These are phyloP conservation scores for Perca flavescens DNA, from an alignment of 2,113 vertebrate species.

Conservation along the genomic window DNA sequence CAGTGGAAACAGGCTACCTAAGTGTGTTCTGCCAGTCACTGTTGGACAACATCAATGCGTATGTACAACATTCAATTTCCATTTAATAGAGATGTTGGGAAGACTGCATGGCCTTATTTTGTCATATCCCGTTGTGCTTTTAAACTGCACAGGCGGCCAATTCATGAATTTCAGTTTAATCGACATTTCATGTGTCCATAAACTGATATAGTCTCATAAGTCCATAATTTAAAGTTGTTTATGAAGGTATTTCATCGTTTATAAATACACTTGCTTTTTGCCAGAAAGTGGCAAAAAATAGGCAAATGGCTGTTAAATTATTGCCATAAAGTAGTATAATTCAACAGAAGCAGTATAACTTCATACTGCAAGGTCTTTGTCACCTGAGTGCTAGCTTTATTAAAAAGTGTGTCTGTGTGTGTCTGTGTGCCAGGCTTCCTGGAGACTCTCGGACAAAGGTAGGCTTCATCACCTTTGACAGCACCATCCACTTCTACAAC, in stretches of 20 bases:
- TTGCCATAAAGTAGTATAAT: background rate
- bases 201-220: background rate
- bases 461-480: slow-evolving; percentile 98
- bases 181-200: background rate
- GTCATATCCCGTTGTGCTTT: background rate
- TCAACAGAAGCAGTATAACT: background rate
- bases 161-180: background rate
- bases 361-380: background rate
- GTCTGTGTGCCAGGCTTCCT: slow-evolving; percentile 87
- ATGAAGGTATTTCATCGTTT: background rate
- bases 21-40: slow-evolving; percentile 93
- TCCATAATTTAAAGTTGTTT: background rate
- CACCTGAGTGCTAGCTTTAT: background rate
- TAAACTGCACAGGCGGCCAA: background rate
- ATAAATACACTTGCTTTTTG: background rate
- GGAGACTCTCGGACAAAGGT: slow-evolving; percentile 97
- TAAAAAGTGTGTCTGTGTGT: background rate
- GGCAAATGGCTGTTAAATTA: background rate
- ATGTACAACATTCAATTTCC: slow-evolving; percentile 75
- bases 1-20: slow-evolving; percentile 95
- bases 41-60: slow-evolving; percentile 94
- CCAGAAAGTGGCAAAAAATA: background rate
- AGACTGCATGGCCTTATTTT: background rate
- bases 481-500: slow-evolving; percentile 98
- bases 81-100: background rate